Percentiles rank a stretch among this genome's conserved stretches.
phyloP scores from a whole-genome alignment of 1,140 invertebrate genomes.

The Hyposmocoma kahamanoa region DNA sequence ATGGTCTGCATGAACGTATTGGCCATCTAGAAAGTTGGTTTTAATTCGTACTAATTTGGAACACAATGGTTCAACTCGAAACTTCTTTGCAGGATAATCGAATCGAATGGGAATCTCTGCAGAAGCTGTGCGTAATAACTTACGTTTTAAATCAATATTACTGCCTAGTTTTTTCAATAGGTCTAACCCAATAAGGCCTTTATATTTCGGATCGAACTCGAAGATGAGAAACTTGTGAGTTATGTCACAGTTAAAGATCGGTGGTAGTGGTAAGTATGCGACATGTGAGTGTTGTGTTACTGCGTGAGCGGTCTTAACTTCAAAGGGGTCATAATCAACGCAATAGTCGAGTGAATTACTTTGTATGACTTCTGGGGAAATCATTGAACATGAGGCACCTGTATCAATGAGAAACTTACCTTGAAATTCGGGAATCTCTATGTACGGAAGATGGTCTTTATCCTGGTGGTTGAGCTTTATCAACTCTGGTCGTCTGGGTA shows the following conservation, averaged over 20 bases:
- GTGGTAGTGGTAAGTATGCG: conserved; percentile 1
- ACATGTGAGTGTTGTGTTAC: background rate
- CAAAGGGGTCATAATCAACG: conserved; percentile 2
- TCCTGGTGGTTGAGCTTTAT: conserved; percentile 1
- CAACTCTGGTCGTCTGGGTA: background rate
- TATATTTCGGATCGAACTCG: conserved; percentile 3
- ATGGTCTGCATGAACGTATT: too few relatives aligned
- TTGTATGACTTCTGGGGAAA: conserved; percentile 1
- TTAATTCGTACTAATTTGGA: too few relatives aligned
- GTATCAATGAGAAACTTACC: conserved; percentile 9
- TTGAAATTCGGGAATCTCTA: background rate
- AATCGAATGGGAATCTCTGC: too few relatives aligned
- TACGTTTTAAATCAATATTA: too few relatives aligned
- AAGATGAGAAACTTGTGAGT: conserved; percentile 4
- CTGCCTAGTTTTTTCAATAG: background rate
- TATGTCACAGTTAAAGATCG: background rate
- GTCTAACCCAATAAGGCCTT: conserved; percentile 8
- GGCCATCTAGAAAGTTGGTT: too few relatives aligned
- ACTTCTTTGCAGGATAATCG: too few relatives aligned
- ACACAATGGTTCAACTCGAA: too few relatives aligned
- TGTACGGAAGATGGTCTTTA: background rate
- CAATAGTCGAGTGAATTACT: background rate
- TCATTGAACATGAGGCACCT: conserved; percentile 1
- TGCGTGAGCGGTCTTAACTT: conserved; percentile 5
- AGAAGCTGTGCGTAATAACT: too few relatives aligned